Evolutionary conservation across 2,113 vertebrate genomes (phyloP).

Genomic region (Tragelaphus scriptus): DNA sequence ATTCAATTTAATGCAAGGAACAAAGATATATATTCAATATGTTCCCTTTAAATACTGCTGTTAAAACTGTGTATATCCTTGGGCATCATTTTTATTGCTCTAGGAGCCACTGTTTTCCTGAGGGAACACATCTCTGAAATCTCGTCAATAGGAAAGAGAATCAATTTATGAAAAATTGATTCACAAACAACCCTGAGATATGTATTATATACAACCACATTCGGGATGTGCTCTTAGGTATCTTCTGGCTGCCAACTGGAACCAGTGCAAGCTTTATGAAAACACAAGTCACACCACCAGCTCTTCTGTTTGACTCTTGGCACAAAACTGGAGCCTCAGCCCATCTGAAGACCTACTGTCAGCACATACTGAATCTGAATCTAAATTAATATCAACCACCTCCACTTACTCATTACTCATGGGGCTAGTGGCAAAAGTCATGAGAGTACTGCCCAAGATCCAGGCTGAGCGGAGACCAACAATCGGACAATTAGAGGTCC

Average conservation of each 20-base stretch:
- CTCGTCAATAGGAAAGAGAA: neutral
- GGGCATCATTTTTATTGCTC: neutral
- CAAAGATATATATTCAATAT: neutral
- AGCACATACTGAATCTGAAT: neutral
- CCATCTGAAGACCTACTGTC: neutral
- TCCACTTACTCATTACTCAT: neutral
- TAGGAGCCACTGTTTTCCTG: neutral
- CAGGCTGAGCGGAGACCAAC: neutral
- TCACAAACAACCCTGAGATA: neutral
- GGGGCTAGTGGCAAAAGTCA: neutral
- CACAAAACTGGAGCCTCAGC: neutral
- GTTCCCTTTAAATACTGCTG: neutral
- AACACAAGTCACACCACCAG: neutral
- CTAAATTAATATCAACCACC: neutral
- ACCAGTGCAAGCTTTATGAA: neutral
- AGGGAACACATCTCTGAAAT: neutral
- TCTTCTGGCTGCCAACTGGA: neutral
- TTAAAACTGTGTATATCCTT: constrained; percentile 11
- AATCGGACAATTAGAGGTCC: neutral
- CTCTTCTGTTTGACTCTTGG: neutral
- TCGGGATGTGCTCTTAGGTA: neutral
- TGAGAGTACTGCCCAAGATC: neutral
- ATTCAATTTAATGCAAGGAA: neutral
- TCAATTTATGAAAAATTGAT: neutral
- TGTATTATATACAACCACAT: neutral